Conservation (phyloP, 2,888 invertebrate genomes). For the Agriotes lineatus region DNA sequence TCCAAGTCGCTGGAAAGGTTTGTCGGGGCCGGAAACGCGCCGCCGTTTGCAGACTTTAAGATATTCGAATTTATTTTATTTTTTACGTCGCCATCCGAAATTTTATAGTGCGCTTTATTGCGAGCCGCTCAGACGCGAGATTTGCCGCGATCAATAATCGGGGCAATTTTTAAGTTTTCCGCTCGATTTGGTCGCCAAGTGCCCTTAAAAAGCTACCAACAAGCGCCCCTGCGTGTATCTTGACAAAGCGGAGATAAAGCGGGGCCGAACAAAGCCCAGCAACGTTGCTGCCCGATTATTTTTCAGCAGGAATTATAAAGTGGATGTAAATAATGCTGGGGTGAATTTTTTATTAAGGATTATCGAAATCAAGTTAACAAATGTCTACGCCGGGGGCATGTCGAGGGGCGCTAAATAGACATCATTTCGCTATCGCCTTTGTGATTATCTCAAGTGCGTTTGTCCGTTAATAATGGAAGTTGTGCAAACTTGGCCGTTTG, state of each 20-base stretch:
- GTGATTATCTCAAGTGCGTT: conserved; percentile 57
- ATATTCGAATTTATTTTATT: not conserved
- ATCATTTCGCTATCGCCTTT: conserved; percentile 43
- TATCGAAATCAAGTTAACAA: conserved; percentile 45
- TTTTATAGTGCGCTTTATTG: conserved; percentile 5
- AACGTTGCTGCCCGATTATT: conserved; percentile 31
- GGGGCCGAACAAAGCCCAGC: conserved; percentile 1
- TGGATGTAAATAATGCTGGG: conserved; percentile 36
- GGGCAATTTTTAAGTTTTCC: conserved; percentile 8
- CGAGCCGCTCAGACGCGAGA: too few relatives aligned
- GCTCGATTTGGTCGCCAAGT: not conserved
- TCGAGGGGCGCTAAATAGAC: conserved; percentile 34
- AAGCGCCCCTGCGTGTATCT: not conserved
- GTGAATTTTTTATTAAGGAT: conserved; percentile 42
- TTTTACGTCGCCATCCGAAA: not conserved
- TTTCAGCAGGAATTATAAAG: conserved; percentile 33
- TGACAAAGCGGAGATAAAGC: conserved; percentile 5
- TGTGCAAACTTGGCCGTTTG: conserved; percentile 58
- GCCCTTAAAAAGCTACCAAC: not conserved
- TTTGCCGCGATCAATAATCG: not conserved
- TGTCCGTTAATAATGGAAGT: conserved; percentile 64
- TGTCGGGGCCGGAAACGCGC: not conserved
- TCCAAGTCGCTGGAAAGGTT: not conserved
- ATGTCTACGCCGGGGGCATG: conserved; percentile 19
- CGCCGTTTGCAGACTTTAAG: not conserved